Evolutionary conservation across 2,888 invertebrate genomes (phyloP), one percentile per base, ranked within the genome.

Genomic region (Alcis repandata): DNA sequence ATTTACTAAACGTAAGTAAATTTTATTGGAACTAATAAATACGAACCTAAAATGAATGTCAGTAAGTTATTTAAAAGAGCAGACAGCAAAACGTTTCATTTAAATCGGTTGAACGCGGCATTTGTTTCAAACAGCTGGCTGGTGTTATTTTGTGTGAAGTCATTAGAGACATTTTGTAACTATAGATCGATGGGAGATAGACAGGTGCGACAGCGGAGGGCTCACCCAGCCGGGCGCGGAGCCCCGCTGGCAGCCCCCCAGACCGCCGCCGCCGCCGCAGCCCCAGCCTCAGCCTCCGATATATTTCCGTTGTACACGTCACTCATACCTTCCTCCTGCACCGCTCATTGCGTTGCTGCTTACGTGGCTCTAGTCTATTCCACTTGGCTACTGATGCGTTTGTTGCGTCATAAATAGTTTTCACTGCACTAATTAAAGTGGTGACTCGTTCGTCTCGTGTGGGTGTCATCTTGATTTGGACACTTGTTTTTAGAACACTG

Each of bases 271-370:
- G 80, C 48, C 33, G 41, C n/a, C n/a, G n/a, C n/a, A n/a, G 71
- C 75, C 77, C 71, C 74, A 73, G 77, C 77, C 73, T 72, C 75
- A 79, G 77, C 69, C 79, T 79, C 74, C 70, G 66, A 78, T 78
- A 79, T 88, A 89, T 89, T 90, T 87, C 74, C 79, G 84, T 71
- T 66, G 78, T 63, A 59, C 79, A 73, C 88, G 86, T 90, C 89
- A 89, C 79, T 4, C 9, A 6, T 6, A 6, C 27, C 27, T 27
- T 15, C 43, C 80, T 76, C 43, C 80, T 76, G 75, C 72, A 72
- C 32, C 46, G 64, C 38, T 71, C 73, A 75, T 78, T 77, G 73
- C 76, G 69, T 65, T 71, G 70, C 65, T 71, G 71, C 75, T 72
- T 74, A 77, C 73, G 74, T 73, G 82, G 76, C 79, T 77, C 78